Evolutionary conservation across 2,113 vertebrate species (phyloP).

Genomic region (Archocentrus centrarchus): DNA sequence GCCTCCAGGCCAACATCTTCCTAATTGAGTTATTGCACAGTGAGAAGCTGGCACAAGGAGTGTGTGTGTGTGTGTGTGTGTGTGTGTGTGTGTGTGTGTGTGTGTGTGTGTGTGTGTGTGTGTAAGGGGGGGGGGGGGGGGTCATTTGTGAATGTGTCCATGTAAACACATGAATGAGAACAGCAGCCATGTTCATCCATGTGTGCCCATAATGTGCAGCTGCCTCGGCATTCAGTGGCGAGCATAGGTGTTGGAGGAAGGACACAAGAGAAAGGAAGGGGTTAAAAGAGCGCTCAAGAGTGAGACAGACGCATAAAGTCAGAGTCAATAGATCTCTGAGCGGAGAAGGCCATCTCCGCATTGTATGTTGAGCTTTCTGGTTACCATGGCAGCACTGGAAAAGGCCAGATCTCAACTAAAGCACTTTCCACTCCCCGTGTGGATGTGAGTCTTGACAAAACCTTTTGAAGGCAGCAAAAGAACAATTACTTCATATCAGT

Average conservation of each 20-base stretch:
- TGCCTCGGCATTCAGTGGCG: not conserved
- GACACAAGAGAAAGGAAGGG: constrained; percentile 38
- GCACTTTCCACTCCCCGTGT: constrained; percentile 53
- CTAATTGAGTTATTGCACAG: constrained; percentile 30
- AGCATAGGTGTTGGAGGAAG: not conserved
- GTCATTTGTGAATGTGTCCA: not conserved
- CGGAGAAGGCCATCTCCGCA: constrained; percentile 71
- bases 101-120: too few species aligned
- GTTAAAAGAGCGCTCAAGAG: constrained; percentile 62
- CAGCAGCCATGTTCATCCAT: not conserved
- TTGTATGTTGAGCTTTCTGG: constrained; percentile 72
- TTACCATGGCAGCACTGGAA: constrained; percentile 74
- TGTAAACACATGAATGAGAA: not conserved
- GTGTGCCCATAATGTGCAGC: not conserved
- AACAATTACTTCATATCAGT: constrained; percentile 37
- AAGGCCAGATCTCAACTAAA: constrained; percentile 63
- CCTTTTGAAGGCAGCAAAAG: constrained; percentile 47
- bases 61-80: too few species aligned
- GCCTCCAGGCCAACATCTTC: constrained; percentile 31
- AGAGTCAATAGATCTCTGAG: constrained; percentile 67
- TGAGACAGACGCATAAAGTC: constrained; percentile 66
- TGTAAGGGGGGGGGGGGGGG: too few species aligned
- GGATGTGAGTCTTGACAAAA: constrained; percentile 54
- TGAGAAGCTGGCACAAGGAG: not conserved
- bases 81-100: too few species aligned